Evolutionary conservation across 2,113 vertebrate species (phyloP).

Genomic region (Sinosuthora webbiana): DNA sequence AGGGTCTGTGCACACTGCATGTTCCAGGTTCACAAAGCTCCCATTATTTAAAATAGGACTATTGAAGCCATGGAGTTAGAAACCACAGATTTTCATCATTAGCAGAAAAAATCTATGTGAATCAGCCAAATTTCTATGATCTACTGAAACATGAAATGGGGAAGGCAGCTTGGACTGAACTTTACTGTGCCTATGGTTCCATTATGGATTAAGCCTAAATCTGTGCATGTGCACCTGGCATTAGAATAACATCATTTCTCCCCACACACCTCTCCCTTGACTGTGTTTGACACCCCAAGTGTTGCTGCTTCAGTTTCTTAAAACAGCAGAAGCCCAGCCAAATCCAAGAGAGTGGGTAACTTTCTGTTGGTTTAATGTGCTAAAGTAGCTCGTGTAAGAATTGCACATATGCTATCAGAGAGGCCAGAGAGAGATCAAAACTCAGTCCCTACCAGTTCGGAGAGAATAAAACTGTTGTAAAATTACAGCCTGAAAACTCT

Average conservation of each 20-base stretch:
- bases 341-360: background rate
- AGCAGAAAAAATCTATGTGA: background rate
- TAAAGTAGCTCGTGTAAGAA: background rate
- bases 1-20: background rate
- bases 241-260: background rate
- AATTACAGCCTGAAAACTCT: background rate
- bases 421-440: background rate
- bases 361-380: background rate
- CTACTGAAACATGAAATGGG: background rate
- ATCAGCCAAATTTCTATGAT: background rate
- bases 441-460: background rate
- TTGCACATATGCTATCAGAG: background rate
- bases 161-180: background rate
- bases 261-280: background rate
- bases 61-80: background rate
- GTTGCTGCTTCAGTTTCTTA: background rate
- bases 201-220: background rate
- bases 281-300: background rate
- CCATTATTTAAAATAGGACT: background rate
- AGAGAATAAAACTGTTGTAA: background rate
- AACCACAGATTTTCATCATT: background rate
- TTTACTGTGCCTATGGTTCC: background rate
- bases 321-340: background rate
- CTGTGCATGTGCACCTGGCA: accelerated
- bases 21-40: background rate